Conservation (phyloP, 2,797 vertebrate species). For the Merluccius polli region DNA sequence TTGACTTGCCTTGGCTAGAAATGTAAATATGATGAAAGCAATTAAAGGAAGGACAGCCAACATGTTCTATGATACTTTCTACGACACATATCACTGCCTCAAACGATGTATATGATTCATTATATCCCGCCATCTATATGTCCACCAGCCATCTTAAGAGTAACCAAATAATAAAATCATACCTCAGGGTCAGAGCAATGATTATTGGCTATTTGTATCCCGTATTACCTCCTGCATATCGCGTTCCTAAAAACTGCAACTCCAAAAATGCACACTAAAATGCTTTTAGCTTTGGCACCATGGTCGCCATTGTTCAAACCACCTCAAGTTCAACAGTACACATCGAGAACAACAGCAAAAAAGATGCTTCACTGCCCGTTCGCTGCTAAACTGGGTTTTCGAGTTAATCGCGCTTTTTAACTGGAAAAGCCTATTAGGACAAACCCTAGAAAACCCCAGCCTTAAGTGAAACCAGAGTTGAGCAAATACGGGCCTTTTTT, state of each 20-base stretch:
- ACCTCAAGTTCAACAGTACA: no score
- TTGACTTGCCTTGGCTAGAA: background rate
- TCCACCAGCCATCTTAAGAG: background rate
- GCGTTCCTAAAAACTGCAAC: background rate
- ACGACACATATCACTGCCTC: no score
- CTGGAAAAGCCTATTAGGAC: slow-evolving; percentile 23
- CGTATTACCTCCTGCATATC: background rate
- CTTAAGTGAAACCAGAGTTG: slow-evolving; percentile 50
- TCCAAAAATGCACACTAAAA: no score
- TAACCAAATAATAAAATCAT: background rate
- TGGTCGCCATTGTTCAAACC: background rate
- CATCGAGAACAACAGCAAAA: background rate
- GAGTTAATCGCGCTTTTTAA: slow-evolving; percentile 17
- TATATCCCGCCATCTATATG: background rate
- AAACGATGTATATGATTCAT: background rate
- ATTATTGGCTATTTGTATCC: background rate
- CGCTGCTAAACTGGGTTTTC: slow-evolving; percentile 6
- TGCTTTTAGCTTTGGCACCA: background rate
- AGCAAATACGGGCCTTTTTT: slow-evolving; percentile 17
- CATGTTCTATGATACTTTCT: no score
- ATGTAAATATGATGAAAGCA: background rate
- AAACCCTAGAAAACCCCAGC: slow-evolving; percentile 13
- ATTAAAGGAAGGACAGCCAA: background rate
- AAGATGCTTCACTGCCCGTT: slow-evolving; percentile 7
- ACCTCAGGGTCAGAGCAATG: background rate